Conservation (phyloP, 64 coral and sea anemone genomes). For the Dendronephthya gigantea region DNA sequence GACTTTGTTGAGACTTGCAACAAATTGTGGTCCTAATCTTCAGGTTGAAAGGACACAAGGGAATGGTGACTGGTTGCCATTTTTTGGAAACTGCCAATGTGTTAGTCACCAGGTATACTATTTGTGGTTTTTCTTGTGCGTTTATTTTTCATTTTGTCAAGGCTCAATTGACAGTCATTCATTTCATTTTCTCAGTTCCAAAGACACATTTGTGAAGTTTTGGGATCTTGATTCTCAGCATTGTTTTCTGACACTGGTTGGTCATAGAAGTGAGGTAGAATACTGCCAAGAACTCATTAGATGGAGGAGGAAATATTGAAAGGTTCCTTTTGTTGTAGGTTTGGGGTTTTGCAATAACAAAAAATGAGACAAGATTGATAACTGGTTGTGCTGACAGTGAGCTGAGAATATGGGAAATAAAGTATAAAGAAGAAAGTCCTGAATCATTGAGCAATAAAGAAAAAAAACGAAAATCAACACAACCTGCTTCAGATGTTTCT, state of each 20-base stretch:
- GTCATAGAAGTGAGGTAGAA: constrained; percentile 95
- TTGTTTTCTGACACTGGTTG: constrained; percentile 91
- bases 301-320: background rate
- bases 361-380: constrained; percentile 61
- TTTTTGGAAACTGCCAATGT: constrained; percentile 72
- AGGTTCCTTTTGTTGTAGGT: constrained; percentile 32
- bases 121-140: background rate
- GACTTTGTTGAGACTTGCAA: no score
- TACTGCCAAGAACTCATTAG: background rate
- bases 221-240: constrained; percentile 98
- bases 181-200: constrained; percentile 43
- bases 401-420: constrained; percentile 81
- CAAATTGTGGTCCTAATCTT: background rate
- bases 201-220: constrained; percentile 95
- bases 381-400: constrained; percentile 98
- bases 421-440: constrained; percentile 8
- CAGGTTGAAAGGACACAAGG: constrained; percentile 63
- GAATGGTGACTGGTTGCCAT: constrained; percentile 58
- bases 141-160: no score
- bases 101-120: constrained; percentile 69
- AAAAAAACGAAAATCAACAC: constrained; percentile 4
- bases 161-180: no score
- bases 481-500: constrained; percentile 25
- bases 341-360: constrained; percentile 60
- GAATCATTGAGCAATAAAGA: background rate